Conservation (phyloP, 2,888 invertebrate genomes). For the Disparrhopalites patrizii region DNA sequence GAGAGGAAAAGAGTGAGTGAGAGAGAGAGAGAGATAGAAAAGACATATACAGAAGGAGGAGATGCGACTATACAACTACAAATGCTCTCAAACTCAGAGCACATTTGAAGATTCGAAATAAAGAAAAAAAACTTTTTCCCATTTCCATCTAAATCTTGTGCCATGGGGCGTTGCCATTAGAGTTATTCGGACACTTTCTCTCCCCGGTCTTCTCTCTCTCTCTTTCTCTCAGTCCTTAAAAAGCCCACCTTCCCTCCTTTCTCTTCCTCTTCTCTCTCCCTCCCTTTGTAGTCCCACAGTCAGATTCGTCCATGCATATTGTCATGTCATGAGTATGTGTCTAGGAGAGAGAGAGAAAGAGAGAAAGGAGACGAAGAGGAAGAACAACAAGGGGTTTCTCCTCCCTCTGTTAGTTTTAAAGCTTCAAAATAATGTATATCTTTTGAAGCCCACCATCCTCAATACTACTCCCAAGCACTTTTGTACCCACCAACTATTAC, state of each 20-base stretch:
- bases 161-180: conserved; percentile 47
- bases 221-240: conserved; percentile 30
- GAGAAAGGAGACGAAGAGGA: too few species aligned
- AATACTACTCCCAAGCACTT: too few species aligned
- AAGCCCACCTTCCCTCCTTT: conserved; percentile 26
- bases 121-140: conserved; percentile 36
- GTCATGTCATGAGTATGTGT: conserved; percentile 4
- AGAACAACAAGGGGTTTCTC: conserved; percentile 10
- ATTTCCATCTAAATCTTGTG: conserved; percentile 43
- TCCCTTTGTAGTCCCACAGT: conserved; percentile 20
- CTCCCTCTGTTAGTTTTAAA: conserved; percentile 2
- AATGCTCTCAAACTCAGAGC: conserved; percentile 28
- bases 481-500: too few species aligned
- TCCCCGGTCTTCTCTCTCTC: conserved; percentile 27
- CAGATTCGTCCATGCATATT: conserved; percentile 13
- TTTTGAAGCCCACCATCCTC: too few species aligned
- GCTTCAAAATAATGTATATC: conserved; percentile 12
- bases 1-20: conserved; percentile 23
- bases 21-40: conserved; percentile 33
- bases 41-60: conserved; percentile 21
- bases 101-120: conserved; percentile 27
- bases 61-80: conserved; percentile 25
- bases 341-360: not conserved
- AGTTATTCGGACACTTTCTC: conserved; percentile 46
- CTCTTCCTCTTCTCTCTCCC: conserved; percentile 7